These are phyloP conservation scores for Xanthorhoe designata DNA, from an alignment of 2,888 invertebrate species.

Conservation along the genomic window DNA sequence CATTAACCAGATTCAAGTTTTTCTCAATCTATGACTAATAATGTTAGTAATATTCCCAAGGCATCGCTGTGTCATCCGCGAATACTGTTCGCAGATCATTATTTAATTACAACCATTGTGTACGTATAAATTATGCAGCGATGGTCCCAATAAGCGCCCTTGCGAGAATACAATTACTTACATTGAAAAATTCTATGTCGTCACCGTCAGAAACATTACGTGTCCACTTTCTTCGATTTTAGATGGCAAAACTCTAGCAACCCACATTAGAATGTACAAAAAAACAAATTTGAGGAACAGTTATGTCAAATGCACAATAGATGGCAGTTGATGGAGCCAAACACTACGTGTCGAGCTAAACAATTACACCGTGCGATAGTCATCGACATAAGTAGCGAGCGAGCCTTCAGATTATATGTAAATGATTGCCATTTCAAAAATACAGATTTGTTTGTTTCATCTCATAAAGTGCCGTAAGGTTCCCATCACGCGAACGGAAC, in stretches of 20 bases:
- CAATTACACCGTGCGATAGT: constrained; percentile 51
- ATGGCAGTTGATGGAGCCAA: constrained; percentile 41
- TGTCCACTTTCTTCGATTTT: constrained; percentile 6
- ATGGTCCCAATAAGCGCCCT: constrained; percentile 35
- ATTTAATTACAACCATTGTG: constrained; percentile 32
- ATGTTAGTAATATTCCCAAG: constrained; percentile 34
- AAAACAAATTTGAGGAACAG: constrained; percentile 21
- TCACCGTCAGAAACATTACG: background rate
- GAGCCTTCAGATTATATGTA: constrained; percentile 57
- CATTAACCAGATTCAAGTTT: background rate
- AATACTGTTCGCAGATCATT: constrained; percentile 35
- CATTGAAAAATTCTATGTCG: constrained; percentile 10
- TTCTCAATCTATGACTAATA: background rate
- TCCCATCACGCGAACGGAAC: constrained; percentile 83
- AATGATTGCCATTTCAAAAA: constrained; percentile 58
- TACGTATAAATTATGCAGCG: constrained; percentile 35
- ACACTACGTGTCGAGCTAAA: constrained; percentile 47
- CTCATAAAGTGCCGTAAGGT: constrained; percentile 73
- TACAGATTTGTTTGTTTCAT: constrained; percentile 59
- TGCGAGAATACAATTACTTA: constrained; percentile 33
- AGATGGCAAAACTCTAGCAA: constrained; percentile 32
- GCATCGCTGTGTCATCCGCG: constrained; percentile 40
- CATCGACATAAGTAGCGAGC: constrained; percentile 55
- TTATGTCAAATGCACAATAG: constrained; percentile 43
- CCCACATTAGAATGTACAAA: constrained; percentile 37